Evolutionary conservation across 2,888 invertebrate species (phyloP).

Genomic region (Cryptocheilus praepositus): DNA sequence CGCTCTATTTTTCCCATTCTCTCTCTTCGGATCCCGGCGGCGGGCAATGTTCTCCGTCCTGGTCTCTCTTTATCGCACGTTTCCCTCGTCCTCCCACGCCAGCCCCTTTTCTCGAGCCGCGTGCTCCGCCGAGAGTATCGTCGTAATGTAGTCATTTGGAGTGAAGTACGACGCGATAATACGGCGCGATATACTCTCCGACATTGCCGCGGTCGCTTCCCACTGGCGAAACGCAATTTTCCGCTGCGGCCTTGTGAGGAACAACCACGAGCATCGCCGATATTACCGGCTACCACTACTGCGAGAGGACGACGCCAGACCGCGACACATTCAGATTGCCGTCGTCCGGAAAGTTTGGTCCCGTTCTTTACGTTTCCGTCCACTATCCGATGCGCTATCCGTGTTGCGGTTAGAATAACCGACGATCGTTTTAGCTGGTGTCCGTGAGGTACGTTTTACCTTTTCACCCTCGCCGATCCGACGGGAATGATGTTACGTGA

Average conservation of each 20-base stretch:
- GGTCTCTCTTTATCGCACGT: neutral
- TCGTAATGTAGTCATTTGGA: slow-evolving; percentile 50
- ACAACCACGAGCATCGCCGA: neutral
- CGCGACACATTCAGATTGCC: slow-evolving; percentile 3
- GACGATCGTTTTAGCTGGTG: neutral
- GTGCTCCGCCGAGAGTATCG: slow-evolving; percentile 22
- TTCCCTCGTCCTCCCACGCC: neutral
- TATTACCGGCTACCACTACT: neutral
- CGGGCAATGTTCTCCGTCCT: neutral
- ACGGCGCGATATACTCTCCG: slow-evolving; percentile 40
- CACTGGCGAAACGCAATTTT: slow-evolving; percentile 4
- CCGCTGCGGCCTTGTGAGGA: neutral
- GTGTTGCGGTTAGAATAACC: neutral
- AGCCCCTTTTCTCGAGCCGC: neutral
- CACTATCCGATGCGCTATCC: slow-evolving; percentile 1
- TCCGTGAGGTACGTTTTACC: neutral
- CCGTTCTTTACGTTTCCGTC: neutral
- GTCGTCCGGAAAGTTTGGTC: slow-evolving; percentile 1
- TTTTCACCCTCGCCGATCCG: neutral
- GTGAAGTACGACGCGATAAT: slow-evolving; percentile 52
- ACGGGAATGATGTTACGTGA: neutral
- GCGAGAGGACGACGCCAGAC: neutral
- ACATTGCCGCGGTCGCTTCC: slow-evolving; percentile 5
- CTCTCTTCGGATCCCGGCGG: neutral
- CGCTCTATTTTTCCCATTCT: neutral